Base-by-base conservation (phyloP, 2,797 vertebrate genomes). In the Mormyrus proboscirostris region DNA sequence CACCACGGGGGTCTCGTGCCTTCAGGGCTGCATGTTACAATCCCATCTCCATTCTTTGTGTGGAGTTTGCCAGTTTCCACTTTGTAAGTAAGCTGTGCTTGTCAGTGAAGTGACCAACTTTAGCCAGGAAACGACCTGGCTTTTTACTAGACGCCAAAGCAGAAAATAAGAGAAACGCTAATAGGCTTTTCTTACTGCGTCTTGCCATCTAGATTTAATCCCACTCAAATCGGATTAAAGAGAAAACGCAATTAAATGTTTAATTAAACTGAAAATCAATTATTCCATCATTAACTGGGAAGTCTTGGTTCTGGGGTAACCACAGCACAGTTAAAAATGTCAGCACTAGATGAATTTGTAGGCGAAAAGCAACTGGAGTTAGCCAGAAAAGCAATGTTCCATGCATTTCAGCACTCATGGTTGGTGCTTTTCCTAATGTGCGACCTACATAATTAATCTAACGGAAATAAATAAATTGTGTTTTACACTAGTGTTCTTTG, bases 221-320 rank as follows among this genome's bases (percentile, higher is more conserved):
- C 44, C 19, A 51, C 16, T 51, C n/a, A 50, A 85, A 85, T 51
- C 10, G 83, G 44, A 50, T 25, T 85, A 50, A 22, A 85, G 47
- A 25, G 47, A 53, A 85, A 85, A 85, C 2, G 49, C 25, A 85
- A 53, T 85, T 50, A 49, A 50, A 50, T 25, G 47, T 50, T 85
- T 85, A 85, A 85, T 51, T 50, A 85, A 85, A 50, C 83, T 50
- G 44, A 85, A 85, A 85, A 25, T 50, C 83, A 50, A 85, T 85
- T 49, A 50, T 51, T 50, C 47, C 41, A 84, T 47, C 14, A 49
- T 83, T 83, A 83, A 83, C 44, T 47, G 76, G 76, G 16, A 49
- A 19, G 14, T 84, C 22, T 84, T 51, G 49, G 82, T 84, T 84
- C 82, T 49, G 82, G 47, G 47, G 41, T 49, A 29, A 50, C 50